These are phyloP conservation scores for Ectemnius continuus DNA, from an alignment of 2,888 invertebrate genomes.

Conservation along the genomic window DNA sequence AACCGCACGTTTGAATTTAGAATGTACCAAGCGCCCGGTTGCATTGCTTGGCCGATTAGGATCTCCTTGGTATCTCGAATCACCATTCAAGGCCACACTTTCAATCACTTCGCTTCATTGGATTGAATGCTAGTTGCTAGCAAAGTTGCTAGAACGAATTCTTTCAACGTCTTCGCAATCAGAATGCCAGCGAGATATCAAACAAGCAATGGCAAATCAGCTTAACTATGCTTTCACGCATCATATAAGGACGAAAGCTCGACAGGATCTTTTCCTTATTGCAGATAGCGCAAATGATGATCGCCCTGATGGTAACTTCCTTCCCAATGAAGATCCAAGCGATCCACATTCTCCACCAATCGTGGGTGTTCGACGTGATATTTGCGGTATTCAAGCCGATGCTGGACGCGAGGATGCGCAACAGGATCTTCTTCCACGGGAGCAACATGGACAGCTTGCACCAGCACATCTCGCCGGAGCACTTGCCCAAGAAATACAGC, in stretches of 20 bases:
- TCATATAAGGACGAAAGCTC: no score
- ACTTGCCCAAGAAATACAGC: constrained; percentile 86
- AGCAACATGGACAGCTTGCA: constrained; percentile 86
- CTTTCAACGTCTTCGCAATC: no score
- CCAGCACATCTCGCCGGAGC: constrained; percentile 84
- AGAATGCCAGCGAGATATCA: no score
- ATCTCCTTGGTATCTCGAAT: no score
- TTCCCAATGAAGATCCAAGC: constrained; percentile 87
- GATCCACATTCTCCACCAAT: constrained; percentile 88
- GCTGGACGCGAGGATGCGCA: constrained; percentile 84
- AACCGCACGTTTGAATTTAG: no score
- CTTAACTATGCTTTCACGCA: background rate
- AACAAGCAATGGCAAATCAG: background rate
- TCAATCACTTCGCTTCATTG: no score
- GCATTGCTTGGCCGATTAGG: no score
- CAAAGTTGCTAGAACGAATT: no score
- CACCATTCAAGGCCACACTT: no score
- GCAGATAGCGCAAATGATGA: constrained; percentile 74
- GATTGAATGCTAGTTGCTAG: no score
- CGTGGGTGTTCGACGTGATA: constrained; percentile 89
- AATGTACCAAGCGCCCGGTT: no score
- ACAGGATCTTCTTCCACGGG: constrained; percentile 86
- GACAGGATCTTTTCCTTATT: constrained; percentile 22
- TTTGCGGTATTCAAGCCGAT: constrained; percentile 89
- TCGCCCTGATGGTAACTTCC: constrained; percentile 79